phyloP scores from a whole-genome alignment of 2,888 invertebrate species.

The Diarsia dahlii region DNA sequence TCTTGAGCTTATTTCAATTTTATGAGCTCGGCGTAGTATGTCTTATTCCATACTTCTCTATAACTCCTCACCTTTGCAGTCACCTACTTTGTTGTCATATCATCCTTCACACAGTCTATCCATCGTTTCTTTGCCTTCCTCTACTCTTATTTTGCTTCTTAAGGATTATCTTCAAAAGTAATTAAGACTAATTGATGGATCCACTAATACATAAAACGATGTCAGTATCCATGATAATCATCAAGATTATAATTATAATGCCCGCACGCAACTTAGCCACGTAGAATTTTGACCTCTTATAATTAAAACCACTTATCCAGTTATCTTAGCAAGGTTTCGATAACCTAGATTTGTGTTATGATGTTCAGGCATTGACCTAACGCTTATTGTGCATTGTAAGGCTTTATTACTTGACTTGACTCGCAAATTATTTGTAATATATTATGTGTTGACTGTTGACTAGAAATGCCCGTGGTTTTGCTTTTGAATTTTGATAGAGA shows the following conservation, averaged over 20 bases:
- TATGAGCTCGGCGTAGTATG: too few species aligned
- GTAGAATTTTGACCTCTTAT: constrained; percentile 43
- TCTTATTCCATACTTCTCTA: too few species aligned
- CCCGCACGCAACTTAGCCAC: constrained; percentile 27
- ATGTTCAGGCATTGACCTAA: constrained; percentile 58
- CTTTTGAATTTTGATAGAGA: neutral
- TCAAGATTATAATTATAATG: neutral
- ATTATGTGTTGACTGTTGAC: too few species aligned
- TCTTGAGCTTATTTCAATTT: too few species aligned
- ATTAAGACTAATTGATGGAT: neutral
- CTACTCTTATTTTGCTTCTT: too few species aligned
- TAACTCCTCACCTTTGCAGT: too few species aligned
- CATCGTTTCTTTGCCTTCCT: too few species aligned
- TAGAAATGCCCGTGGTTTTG: neutral
- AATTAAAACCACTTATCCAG: constrained; percentile 46
- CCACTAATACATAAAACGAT: neutral
- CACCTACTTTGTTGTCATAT: too few species aligned
- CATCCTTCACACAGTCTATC: too few species aligned
- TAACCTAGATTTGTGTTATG: constrained; percentile 49
- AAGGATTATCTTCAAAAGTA: too few species aligned
- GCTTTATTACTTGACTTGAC: constrained; percentile 21
- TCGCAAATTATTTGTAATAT: constrained; percentile 25
- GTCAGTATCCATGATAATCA: constrained; percentile 9
- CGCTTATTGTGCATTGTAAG: constrained; percentile 34
- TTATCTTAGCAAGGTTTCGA: constrained; percentile 50